phyloP scores from a whole-genome alignment of 2,888 invertebrate species.

The Odontocerum albicorne region DNA sequence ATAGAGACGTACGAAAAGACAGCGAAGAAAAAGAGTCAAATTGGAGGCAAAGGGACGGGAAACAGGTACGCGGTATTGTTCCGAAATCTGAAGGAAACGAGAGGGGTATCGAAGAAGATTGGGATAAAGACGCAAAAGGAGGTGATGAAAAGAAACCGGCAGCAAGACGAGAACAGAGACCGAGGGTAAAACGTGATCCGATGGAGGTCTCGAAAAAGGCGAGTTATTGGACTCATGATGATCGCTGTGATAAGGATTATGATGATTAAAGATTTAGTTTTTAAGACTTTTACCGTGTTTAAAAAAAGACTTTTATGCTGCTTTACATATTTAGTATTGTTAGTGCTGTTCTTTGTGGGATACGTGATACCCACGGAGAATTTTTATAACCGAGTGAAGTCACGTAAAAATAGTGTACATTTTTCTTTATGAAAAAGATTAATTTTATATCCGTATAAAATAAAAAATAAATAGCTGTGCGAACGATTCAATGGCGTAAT shows the following conservation, averaged over 20 bases:
- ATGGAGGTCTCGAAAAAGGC: conserved; percentile 33
- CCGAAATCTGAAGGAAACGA: neutral
- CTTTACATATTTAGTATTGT: too few relatives aligned
- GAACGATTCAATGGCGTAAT: too few relatives aligned
- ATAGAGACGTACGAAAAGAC: conserved; percentile 7
- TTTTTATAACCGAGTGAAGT: too few relatives aligned
- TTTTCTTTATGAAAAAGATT: too few relatives aligned
- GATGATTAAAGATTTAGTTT: too few relatives aligned
- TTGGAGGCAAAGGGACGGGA: conserved; percentile 25
- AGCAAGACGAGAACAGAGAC: conserved; percentile 12
- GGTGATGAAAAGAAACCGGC: conserved; percentile 6
- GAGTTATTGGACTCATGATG: conserved; percentile 36
- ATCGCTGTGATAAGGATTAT: conserved; percentile 33
- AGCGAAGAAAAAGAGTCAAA: conserved; percentile 32
- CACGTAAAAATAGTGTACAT: too few relatives aligned
- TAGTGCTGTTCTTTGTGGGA: too few relatives aligned
- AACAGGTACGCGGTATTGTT: neutral
- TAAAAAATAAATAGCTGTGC: too few relatives aligned
- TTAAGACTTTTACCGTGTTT: too few relatives aligned
- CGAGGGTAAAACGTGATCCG: conserved; percentile 21
- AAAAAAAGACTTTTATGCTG: too few relatives aligned
- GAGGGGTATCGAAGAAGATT: neutral
- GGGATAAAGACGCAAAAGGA: neutral
- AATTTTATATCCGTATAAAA: too few relatives aligned
- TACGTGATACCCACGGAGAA: too few relatives aligned